Percentiles rank a stretch among this genome's conserved stretches.
Evolutionary conservation across 2,113 vertebrate genomes (phyloP).

Genomic region (Ellobius talpinus): DNA sequence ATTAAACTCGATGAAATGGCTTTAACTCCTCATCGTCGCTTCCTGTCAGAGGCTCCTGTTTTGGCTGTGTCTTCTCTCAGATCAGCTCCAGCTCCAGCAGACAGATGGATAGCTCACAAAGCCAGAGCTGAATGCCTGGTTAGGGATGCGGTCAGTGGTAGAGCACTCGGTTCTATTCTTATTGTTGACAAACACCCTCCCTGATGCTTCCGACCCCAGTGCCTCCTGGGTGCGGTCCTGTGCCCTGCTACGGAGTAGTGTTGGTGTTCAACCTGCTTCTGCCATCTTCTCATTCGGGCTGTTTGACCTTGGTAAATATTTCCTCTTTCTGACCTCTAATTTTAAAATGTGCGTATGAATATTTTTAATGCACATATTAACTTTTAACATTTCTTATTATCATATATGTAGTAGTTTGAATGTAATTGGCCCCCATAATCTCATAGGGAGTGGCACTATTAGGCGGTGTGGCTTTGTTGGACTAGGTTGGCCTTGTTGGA

Average conservation of each 20-base stretch:
- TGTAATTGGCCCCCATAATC: neutral
- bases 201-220: neutral
- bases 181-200: neutral
- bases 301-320: neutral
- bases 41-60: slow-evolving; percentile 6
- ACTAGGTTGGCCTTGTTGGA: neutral
- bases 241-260: neutral
- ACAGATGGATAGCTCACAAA: neutral
- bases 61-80: slow-evolving; percentile 20
- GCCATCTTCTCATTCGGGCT: neutral
- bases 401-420: neutral
- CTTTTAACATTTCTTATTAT: neutral
- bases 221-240: neutral
- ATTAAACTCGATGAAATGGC: slow-evolving; percentile 74
- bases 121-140: neutral
- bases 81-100: neutral
- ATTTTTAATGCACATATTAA: neutral
- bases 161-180: neutral
- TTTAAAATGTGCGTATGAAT: neutral
- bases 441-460: neutral
- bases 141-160: neutral
- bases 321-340: neutral
- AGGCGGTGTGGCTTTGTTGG: neutral
- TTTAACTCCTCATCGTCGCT: slow-evolving; percentile 33
- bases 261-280: neutral